Percentiles rank a stretch among this genome's conserved stretches.
Conservation (phyloP, 2,113 vertebrate species). For the Phoenicopterus ruber region DNA sequence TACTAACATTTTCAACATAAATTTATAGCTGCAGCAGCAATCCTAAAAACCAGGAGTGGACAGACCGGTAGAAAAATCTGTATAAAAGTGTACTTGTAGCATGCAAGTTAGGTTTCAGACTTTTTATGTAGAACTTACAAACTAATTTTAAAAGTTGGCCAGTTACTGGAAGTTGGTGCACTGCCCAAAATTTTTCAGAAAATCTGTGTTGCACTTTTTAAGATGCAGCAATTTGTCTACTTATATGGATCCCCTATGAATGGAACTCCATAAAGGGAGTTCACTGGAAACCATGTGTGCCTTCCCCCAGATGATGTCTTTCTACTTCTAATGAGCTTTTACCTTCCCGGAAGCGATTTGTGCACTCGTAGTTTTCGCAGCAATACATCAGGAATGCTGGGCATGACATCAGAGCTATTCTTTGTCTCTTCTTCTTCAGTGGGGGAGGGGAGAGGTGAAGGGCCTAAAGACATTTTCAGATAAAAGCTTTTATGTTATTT, state of each 20-base stretch:
- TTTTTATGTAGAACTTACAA: not conserved
- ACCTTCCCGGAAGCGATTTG: slow-evolving; percentile 88
- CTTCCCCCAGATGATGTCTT: not conserved
- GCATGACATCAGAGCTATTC: slow-evolving; percentile 86
- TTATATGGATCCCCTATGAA: not conserved
- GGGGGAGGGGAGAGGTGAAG: slow-evolving; percentile 65
- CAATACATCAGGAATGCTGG: slow-evolving; percentile 92
- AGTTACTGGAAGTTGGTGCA: not conserved
- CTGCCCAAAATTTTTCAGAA: not conserved
- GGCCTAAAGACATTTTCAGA: slow-evolving; percentile 67
- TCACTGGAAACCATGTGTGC: not conserved
- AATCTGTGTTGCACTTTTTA: not conserved
- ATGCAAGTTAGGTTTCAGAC: not conserved
- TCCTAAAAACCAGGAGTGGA: not conserved
- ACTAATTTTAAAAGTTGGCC: not conserved
- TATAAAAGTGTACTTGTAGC: not conserved
- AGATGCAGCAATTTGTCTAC: not conserved
- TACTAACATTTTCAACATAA: not conserved
- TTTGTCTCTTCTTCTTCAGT: slow-evolving; percentile 79
- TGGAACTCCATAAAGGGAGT: not conserved
- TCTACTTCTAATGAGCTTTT: not conserved
- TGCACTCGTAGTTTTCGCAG: slow-evolving; percentile 91
- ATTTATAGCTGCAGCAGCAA: not conserved
- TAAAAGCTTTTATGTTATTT: not conserved
- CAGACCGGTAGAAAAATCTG: not conserved